phyloP scores from a whole-genome alignment of 2,888 invertebrate genomes.

The Tuberolachnus salignus region DNA sequence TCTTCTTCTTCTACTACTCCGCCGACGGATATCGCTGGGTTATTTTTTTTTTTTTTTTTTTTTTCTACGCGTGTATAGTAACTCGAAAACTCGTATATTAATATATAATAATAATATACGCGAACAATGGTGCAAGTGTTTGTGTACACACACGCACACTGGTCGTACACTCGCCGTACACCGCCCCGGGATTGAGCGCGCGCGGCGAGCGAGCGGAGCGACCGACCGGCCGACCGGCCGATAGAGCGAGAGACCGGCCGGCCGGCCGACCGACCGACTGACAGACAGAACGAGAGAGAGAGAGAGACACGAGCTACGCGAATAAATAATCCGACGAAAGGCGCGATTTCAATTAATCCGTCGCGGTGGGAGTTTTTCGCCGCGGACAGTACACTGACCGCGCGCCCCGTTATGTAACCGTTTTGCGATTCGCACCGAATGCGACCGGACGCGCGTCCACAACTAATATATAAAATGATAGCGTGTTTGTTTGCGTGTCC shows the following conservation, averaged over 20 bases:
- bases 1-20: not conserved
- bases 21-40: no score
- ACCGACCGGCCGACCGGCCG: no score
- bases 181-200: slow-evolving; percentile 8
- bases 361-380: slow-evolving; percentile 43
- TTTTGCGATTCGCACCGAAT: no score
- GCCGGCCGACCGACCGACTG: no score
- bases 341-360: slow-evolving; percentile 52
- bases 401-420: no score
- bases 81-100: slow-evolving; percentile 7
- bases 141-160: not conserved
- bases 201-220: no score
- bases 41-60: no score
- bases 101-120: no score
- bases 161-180: not conserved
- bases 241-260: no score
- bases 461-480: no score
- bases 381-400: slow-evolving; percentile 30
- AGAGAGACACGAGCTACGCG: slow-evolving; percentile 6
- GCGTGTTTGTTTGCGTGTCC: not conserved
- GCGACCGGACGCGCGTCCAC: no score
- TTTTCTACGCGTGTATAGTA: not conserved
- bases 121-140: slow-evolving; percentile 3
- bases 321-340: slow-evolving; percentile 53
- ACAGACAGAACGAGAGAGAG: not conserved